Base-by-base conservation (phyloP, 2,888 invertebrate genomes). In the Amphiduros pacificus region DNA sequence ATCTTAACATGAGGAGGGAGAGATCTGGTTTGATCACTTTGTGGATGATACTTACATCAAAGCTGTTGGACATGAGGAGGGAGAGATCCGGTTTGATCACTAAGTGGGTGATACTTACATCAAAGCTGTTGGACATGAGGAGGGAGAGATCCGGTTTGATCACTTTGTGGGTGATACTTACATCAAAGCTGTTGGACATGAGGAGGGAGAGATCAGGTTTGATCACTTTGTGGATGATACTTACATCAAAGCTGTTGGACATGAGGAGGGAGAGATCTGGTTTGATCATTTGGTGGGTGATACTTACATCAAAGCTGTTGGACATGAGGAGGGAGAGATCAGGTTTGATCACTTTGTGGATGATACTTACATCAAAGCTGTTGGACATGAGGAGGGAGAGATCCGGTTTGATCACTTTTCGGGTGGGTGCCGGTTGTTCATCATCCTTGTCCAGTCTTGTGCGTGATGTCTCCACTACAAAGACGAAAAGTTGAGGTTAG, bases 21-120 rank as follows among this genome's bases (percentile, higher is more conserved):
- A 91, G 90, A 85, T 92, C 92, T 67, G 92, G 91, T 87, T 92
- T 92, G 84, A 93, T 92, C 75, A 92, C 87, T 75, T 90, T 86
- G 77, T 88, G 81, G n/a, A n/a, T n/a, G n/a, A n/a, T n/a, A n/a
- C 65, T 52, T 51, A 62, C 65, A 60, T 66, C 67, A 52, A 65
- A 65, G 49, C 87, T 89, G 87, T 75, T 90, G 85, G 78, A 89
- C 87, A 75, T 68, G 27, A 77, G 66, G 1, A 79, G 90, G 88
- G 65, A 71, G 83, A 91, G 90, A 85, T 92, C 92, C 67, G 92
- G 91, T 87, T 92, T 92, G 84, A 93, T 92, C 75, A 93, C 87
- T 75, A n/a, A n/a, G n/a, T n/a, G n/a, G n/a, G n/a, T n/a, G n/a
- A n/a, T 31, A 57, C 65, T 52, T 51, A 62, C 65, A 60, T 66